Evolutionary conservation across 37 sponge, comb jelly and placozoan genomes (phyloP).

Genomic region (Agelas oroides): DNA sequence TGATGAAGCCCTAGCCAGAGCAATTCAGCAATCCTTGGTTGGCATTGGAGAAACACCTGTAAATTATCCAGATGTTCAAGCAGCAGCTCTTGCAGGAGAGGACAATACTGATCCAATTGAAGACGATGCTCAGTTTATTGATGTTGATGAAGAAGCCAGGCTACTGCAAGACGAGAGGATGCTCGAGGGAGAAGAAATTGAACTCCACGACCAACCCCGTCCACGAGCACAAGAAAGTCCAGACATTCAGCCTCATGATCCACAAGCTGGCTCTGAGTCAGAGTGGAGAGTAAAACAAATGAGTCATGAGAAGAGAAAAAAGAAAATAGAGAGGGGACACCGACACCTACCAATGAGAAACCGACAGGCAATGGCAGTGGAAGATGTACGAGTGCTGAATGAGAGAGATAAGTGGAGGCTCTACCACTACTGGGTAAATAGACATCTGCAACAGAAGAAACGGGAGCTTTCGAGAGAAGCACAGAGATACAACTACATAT

Average conservation of each 20-base stretch:
- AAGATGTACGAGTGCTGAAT: conserved; percentile 29
- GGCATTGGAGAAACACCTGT: neutral
- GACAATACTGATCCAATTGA: conserved; percentile 2
- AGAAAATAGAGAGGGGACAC: conserved; percentile 41
- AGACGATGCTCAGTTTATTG: conserved; percentile 16
- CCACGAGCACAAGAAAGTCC: neutral
- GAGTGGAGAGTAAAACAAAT: conserved; percentile 60
- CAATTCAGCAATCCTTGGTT: neutral
- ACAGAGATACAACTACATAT: conserved; percentile 27
- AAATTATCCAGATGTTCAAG: neutral
- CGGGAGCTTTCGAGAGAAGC: conserved; percentile 1
- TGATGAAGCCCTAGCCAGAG: neutral
- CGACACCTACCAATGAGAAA: conserved; percentile 57
- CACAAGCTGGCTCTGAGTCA: neutral
- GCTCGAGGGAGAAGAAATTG: conserved; percentile 68
- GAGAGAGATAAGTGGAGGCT: conserved; percentile 60
- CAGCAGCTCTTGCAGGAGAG: neutral
- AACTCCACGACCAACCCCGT: neutral
- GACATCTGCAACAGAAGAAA: conserved; percentile 22
- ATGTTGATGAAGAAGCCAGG: conserved; percentile 72
- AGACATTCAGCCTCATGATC: neutral
- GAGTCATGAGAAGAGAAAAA: conserved; percentile 21
- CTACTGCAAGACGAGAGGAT: conserved; percentile 66
- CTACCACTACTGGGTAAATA: conserved; percentile 71
- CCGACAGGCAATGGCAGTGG: conserved; percentile 31